Evolutionary conservation across 2,113 vertebrate genomes (phyloP), one percentile per base, ranked within the genome.

Genomic region (Manacus vitellinus): DNA sequence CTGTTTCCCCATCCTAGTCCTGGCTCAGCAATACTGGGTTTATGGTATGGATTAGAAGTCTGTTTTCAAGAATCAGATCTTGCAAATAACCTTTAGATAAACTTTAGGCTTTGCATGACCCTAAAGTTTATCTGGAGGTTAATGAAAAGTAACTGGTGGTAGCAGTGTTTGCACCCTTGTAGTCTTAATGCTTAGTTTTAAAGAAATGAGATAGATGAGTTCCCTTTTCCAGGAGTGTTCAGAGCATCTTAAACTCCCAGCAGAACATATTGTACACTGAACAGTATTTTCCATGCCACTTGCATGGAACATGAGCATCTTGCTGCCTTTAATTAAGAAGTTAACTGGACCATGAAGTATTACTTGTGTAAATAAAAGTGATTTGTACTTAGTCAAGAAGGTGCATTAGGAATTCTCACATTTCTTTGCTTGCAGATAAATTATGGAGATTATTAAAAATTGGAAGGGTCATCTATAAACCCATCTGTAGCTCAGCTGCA

Each of bases 311-410:
- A 96, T 75, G 96, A 98, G 95, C 97, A 97, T 97, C 97, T 97
- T 97, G 98, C 98, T 98, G 98, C 97, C 98, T 98, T 98, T 99
- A 99, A 99, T 99, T 98, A 99, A 98, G 97, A 98, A 98, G 98
- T 97, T 98, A 98, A 98, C 97, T 98, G 98, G 98, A 98, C 98
- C 98, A 90, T 98, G 98, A 98, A 98, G 97, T 97, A 98, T 98
- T 98, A 97, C 97, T 95, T 74, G 70, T 95, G 97, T 97, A 97
- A 98, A 98, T 98, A 97, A 97, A 98, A 98, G 97, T 97, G 97
- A 98, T 98, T 98, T 98, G 97, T 97, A 94, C 88, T 89, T 96
- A 93, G 96, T 97, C 88, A 97, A 97, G 97, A 95, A 95, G 89
- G 93, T 85, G 31, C 94, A 95, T 97, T 95, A 97, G 94, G 94